phyloP scores from a whole-genome alignment of 2,113 vertebrate species.

The Python bivittatus region DNA sequence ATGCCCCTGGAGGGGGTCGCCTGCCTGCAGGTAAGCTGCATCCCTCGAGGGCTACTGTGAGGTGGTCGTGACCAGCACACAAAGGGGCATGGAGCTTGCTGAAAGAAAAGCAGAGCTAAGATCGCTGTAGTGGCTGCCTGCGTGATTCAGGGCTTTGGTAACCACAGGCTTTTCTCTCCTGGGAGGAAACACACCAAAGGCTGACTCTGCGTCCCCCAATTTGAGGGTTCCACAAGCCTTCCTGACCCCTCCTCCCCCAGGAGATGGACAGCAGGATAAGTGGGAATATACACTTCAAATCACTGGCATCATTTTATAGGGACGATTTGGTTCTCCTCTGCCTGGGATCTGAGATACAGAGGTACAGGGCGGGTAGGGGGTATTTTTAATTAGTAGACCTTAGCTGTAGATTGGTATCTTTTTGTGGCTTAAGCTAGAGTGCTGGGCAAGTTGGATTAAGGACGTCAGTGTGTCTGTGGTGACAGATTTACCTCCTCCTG shows the following conservation, averaged over 20 bases:
- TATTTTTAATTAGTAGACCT: not conserved
- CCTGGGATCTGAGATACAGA: not conserved
- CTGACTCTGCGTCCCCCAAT: not conserved
- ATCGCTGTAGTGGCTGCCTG: not conserved
- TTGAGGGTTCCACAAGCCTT: not conserved
- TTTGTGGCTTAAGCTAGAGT: not conserved
- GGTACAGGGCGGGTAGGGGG: not conserved
- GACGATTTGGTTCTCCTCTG: not conserved
- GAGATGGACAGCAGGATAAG: not conserved
- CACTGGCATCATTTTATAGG: not conserved
- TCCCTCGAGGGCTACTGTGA: no score
- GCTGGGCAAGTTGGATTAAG: accelerated
- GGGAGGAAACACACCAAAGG: not conserved
- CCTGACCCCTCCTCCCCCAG: not conserved
- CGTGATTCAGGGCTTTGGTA: not conserved
- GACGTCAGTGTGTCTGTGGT: not conserved
- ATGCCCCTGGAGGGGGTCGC: no score
- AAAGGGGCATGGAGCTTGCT: not conserved
- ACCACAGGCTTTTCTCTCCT: no score
- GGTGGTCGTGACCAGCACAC: not conserved
- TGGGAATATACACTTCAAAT: no score
- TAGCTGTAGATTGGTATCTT: not conserved
- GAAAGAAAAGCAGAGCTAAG: no score
- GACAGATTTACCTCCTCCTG: constrained; percentile 71
- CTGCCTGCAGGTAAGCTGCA: no score